Percentiles rank a stretch among this genome's conserved stretches.
phyloP scores from a whole-genome alignment of 2,797 vertebrate species.

The Rhynchonycteris naso region DNA sequence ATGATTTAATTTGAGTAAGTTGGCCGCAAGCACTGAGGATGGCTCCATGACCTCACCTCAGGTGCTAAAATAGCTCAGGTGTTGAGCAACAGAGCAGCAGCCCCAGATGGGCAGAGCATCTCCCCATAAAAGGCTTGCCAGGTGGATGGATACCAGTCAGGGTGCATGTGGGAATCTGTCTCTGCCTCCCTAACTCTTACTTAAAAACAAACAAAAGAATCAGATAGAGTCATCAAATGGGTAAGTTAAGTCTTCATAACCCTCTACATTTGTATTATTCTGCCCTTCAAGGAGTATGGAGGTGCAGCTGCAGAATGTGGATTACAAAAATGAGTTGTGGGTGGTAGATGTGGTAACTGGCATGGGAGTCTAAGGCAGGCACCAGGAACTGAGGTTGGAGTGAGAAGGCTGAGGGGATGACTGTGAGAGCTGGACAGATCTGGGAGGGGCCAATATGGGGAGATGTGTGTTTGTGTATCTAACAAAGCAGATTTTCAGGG shows the following conservation, averaged over 20 bases:
- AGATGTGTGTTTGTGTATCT: not conserved
- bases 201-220: not conserved
- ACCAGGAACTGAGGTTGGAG: no score
- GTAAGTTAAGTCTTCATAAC: not conserved
- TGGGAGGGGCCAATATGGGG: not conserved
- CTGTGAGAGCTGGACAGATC: not conserved
- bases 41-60: no score
- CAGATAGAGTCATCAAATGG: not conserved
- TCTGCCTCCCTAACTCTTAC: no score
- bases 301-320: not conserved
- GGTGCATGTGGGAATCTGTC: no score
- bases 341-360: conserved; percentile 86
- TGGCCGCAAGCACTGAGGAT: no score
- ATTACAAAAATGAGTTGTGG: conserved; percentile 81
- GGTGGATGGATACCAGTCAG: no score
- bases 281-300: conserved; percentile 19
- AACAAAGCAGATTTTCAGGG: not conserved
- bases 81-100: no score
- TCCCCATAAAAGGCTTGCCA: no score
- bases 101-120: no score
- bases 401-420: not conserved
- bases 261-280: not conserved
- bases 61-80: no score
- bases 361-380: conserved; percentile 87
- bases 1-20: no score